Conservation (phyloP, 2,888 invertebrate genomes). For the Eugnorisma glareosa region DNA sequence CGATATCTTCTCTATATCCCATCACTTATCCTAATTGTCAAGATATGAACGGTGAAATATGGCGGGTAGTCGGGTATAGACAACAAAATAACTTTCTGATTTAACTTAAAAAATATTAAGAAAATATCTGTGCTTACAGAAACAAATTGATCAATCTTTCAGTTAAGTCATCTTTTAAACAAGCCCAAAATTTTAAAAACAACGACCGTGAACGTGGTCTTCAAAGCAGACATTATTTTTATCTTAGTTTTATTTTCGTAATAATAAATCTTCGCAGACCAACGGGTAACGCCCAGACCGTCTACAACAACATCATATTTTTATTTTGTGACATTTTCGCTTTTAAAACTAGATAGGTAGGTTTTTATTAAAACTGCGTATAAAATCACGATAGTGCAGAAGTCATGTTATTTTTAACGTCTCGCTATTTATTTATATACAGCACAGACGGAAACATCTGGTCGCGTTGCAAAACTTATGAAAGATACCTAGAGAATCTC, state of each 20-base stretch:
- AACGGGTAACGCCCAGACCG: constrained; percentile 26
- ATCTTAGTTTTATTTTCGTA: constrained; percentile 32
- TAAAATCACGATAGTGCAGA: constrained; percentile 17
- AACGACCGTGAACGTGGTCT: constrained; percentile 13
- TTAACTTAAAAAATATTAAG: background rate
- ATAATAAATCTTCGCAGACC: constrained; percentile 30
- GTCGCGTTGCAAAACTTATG: constrained; percentile 9
- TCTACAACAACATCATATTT: constrained; percentile 43
- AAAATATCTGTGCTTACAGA: background rate
- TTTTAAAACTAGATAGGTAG: constrained; percentile 27
- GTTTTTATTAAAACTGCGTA: constrained; percentile 12
- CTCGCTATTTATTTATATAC: constrained; percentile 36
- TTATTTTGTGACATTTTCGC: constrained; percentile 30
- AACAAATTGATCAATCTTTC: constrained; percentile 6
- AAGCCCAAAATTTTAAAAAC: constrained; percentile 20
- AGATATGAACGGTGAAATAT: background rate
- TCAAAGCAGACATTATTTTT: constrained; percentile 40
- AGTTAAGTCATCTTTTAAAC: constrained; percentile 29
- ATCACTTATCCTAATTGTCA: background rate
- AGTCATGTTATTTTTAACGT: constrained; percentile 36
- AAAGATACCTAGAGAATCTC: background rate
- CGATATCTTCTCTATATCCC: background rate
- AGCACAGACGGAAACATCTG: constrained; percentile 45
- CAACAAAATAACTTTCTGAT: background rate
- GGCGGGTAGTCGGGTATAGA: too few relatives aligned